Percentiles rank a stretch among this genome's conserved stretches.
Evolutionary conservation across 2,113 vertebrate species (phyloP).

Genomic region (Piprites chloris): DNA sequence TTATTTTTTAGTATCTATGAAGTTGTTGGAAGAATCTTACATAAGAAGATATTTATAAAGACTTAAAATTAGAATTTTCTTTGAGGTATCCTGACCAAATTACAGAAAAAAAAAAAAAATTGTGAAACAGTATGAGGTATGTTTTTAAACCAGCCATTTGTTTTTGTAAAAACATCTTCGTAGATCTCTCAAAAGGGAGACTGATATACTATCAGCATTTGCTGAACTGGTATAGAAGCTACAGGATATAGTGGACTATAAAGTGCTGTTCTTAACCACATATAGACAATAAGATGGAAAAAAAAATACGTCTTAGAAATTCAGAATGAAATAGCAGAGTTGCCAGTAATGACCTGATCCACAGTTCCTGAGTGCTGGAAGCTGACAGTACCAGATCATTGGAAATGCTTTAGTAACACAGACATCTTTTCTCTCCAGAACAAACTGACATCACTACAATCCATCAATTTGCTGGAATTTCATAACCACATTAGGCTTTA

Average conservation of each 20-base stretch:
- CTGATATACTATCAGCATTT: neutral
- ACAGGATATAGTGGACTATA: neutral
- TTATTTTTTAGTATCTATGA: constrained; percentile 33
- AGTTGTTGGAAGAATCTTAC: constrained; percentile 7
- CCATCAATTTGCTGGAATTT: neutral
- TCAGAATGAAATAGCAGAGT: neutral
- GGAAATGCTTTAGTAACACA: neutral
- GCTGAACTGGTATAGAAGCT: neutral
- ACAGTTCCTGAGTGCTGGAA: neutral
- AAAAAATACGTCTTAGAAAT: neutral
- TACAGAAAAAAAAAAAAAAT: neutral
- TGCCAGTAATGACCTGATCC: neutral
- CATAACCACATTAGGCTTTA: neutral
- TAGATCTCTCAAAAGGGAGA: neutral
- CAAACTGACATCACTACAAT: neutral
- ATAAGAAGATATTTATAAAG: constrained; percentile 40
- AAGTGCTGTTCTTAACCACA: neutral
- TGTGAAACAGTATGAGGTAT: neutral
- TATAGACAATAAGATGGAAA: neutral
- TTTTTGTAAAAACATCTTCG: neutral
- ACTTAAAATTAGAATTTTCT: constrained; percentile 30
- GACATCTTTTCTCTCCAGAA: neutral
- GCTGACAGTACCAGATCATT: neutral
- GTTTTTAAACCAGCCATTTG: neutral
- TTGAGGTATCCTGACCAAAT: constrained; percentile 22